Evolutionary conservation across 2,113 vertebrate genomes (phyloP).

Genomic region (Pyxicephalus adspersus): DNA sequence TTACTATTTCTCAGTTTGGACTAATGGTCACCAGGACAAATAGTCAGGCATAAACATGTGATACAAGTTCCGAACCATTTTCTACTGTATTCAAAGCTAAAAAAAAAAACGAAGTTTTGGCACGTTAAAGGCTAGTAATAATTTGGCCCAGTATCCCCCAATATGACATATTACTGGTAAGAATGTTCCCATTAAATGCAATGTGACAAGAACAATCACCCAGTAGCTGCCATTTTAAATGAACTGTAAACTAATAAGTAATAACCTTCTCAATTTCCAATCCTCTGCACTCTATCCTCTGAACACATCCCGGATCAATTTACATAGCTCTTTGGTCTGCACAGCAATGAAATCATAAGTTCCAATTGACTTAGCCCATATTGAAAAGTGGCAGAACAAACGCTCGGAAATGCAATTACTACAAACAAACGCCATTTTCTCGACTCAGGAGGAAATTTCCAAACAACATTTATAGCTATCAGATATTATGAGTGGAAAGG

Average conservation of each 20-base stretch:
- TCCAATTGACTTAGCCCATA: conserved; percentile 82
- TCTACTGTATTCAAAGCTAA: too few relatives aligned
- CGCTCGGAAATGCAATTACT: conserved; percentile 81
- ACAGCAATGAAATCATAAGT: conserved; percentile 80
- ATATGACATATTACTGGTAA: too few relatives aligned
- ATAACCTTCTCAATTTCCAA: conserved; percentile 78
- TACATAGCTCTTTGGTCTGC: conserved; percentile 80
- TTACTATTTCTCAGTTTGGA: too few relatives aligned
- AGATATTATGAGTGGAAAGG: conserved; percentile 80
- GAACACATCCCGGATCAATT: conserved; percentile 84
- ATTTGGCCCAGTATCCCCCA: too few relatives aligned
- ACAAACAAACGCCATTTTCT: conserved; percentile 83
- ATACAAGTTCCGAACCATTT: too few relatives aligned
- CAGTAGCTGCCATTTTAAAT: conserved; percentile 66
- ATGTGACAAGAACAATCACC: neutral
- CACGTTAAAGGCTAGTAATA: too few relatives aligned
- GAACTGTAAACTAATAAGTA: conserved; percentile 84
- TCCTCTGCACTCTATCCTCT: conserved; percentile 74
- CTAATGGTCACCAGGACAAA: too few relatives aligned
- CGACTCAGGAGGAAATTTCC: conserved; percentile 78
- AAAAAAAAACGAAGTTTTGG: too few relatives aligned
- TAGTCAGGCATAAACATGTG: too few relatives aligned
- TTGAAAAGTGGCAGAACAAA: conserved; percentile 77
- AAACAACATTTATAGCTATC: conserved; percentile 78
- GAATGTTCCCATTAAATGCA: neutral